These are phyloP conservation scores for Knipowitschia caucasica DNA, from an alignment of 2,797 vertebrate species.

Conservation along the genomic window DNA sequence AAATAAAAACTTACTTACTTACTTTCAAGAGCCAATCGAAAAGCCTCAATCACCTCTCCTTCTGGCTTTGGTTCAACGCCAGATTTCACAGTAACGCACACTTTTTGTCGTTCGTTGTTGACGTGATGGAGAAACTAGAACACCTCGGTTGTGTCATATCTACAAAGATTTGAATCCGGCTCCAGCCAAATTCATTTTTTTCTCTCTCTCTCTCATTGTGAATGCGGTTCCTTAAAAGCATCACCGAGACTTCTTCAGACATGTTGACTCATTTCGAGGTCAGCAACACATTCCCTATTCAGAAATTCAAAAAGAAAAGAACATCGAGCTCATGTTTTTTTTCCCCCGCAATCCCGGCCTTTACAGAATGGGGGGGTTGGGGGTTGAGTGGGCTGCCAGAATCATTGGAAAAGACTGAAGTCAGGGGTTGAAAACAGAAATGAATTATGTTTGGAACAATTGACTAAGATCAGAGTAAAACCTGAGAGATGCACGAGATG, in stretches of 20 bases:
- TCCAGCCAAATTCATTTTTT: slow-evolving; percentile 12
- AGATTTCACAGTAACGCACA: slow-evolving; percentile 24
- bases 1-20: no score
- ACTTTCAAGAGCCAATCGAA: slow-evolving; percentile 46
- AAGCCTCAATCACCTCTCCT: slow-evolving; percentile 30
- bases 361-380: slow-evolving; percentile 40
- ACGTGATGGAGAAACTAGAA: slow-evolving; percentile 27
- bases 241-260: background rate
- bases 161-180: slow-evolving; percentile 26
- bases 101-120: slow-evolving; percentile 18
- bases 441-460: slow-evolving; percentile 13
- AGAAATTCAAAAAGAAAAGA: slow-evolving; percentile 38
- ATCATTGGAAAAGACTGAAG: slow-evolving; percentile 34
- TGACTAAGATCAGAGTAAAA: slow-evolving; percentile 23
- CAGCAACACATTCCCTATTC: slow-evolving; percentile 40
- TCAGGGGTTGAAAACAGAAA: slow-evolving; percentile 25
- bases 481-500: slow-evolving; percentile 14
- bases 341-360: slow-evolving; percentile 22
- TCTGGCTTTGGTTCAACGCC: slow-evolving; percentile 45
- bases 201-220: no score
- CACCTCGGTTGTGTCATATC: slow-evolving; percentile 27
- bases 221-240: slow-evolving; percentile 16
- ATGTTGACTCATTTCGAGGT: slow-evolving; percentile 44
- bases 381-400: slow-evolving; percentile 27
- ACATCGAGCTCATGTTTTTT: slow-evolving; percentile 41